Evolutionary conservation across 2,888 invertebrate genomes (phyloP), one percentile per base, ranked within the genome.

Genomic region (Andricus quercusramuli): DNA sequence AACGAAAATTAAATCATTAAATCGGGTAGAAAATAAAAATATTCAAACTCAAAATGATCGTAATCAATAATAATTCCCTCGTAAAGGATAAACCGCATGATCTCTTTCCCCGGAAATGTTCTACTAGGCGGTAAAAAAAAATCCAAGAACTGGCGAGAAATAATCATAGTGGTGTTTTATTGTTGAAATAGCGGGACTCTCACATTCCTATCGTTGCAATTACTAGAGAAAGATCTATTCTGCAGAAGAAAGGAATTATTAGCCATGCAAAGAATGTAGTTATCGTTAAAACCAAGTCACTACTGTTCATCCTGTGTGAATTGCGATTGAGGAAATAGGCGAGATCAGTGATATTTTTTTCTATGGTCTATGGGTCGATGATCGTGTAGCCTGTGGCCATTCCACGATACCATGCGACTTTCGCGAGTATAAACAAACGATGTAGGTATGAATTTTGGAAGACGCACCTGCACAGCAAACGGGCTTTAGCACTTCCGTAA

Each of bases 401-500:
- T 77, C 65, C 56, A 67, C 62, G 77, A 68, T 44, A 79, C 74
- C 65, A 67, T 68, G 77, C 68, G 47, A 78, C 62, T 78, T 67
- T 41, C 17, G 77, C 32, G 70, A 84, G 81, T 83, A 86, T 83
- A 85, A 85, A 88, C 84, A 86, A 84, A 83, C 82, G 78, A 81
- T 79, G 80, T 77, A 81, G 77, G 79, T 70, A 79, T 78, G 78
- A 81, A 80, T 74, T 64, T 77, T 80, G 76, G 80, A 67, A 51
- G 76, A 90, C 90, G 86, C 88, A 92, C 92, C 92, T 92, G 92
- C 90, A 88, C 89, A 87, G 87, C 87, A 89, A 89, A 88, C 90
- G 88, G 91, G 89, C 89, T 90, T 88, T 85, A 92, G 88, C 90
- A 92, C 92, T 92, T 92, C 92, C 91, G 92, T 92, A 91, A 92